Evolutionary conservation across 2,113 vertebrate species (phyloP).

Genomic region (Camelus bactrianus): DNA sequence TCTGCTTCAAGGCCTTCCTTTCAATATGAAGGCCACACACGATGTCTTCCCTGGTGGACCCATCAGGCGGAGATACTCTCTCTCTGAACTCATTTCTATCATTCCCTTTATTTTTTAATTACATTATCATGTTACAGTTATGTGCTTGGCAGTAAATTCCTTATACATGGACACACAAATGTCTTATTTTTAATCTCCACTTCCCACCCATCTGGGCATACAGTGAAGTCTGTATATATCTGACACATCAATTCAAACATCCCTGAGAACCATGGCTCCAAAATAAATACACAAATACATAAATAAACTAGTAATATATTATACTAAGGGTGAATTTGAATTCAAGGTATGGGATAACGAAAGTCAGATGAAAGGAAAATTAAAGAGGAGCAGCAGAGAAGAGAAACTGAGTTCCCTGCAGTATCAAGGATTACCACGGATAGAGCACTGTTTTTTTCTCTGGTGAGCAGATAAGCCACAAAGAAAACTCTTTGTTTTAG

Average conservation of each 20-base stretch:
- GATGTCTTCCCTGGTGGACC: background rate
- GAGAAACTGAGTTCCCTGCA: background rate
- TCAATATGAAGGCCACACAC: background rate
- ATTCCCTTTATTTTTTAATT: background rate
- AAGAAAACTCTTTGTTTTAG: conserved; percentile 64
- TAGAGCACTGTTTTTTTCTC: background rate
- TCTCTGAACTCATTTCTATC: background rate
- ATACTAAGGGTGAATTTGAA: conserved; percentile 20
- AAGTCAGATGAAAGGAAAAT: conserved; percentile 41
- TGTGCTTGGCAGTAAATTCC: background rate
- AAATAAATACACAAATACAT: background rate
- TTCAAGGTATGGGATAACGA: background rate
- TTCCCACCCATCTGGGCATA: background rate
- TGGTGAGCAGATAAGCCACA: conserved; percentile 36
- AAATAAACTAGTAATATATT: background rate
- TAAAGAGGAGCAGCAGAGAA: background rate
- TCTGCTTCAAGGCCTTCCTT: background rate
- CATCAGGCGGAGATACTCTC: background rate
- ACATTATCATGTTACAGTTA: background rate
- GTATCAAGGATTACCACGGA: background rate
- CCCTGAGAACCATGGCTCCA: background rate
- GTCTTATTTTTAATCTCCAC: background rate
- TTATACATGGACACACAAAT: background rate
- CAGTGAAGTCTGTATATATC: background rate
- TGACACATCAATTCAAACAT: background rate